Base-by-base conservation (phyloP, 1,140 invertebrate genomes). In the Drosophila kepulauana region DNA sequence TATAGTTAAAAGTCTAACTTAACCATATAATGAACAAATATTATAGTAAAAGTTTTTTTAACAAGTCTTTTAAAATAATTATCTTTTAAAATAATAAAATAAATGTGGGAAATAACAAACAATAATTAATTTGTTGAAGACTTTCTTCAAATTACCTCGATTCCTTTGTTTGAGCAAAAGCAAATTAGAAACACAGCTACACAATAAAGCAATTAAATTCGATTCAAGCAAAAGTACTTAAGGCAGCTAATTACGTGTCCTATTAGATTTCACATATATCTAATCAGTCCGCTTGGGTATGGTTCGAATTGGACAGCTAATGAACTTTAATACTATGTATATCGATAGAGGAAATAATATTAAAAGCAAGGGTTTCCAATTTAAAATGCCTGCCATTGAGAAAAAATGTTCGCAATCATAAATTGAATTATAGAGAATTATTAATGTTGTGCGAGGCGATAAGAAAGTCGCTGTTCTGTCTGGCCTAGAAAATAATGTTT, bases 201-300 rank as follows among this genome's bases (percentile, higher is more conserved):
- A 46, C 38, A 59, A 56, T 66, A 59, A 70, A 58, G 25, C 54
- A 20, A 64, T 75, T 56, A 16, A 58, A 51, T 63, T 57, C 49
- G 59, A 48, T 57, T 66, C 7, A 68, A 74, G 3, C 16, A 33
- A 46, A 67, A 54, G 30, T 64, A 69, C 64, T 69, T 69, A 48
- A 64, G 48, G 4, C 38, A 46, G 30, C 20, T 64, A 52, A 59
- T 52, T 59, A 46, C n/a, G 30, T 48, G 33, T 56, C 41, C 15
- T 48, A 68, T 57, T 57, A 48, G 57, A 10, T 15, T 51, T 43
- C 16, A 3, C 8, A 58, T 25, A 38, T 74, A 78, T 78, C 75
- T 74, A 49, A 79, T 79, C 78, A 54, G 15, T 45, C 5, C 1
- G 45, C 13, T 15, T 43, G 61, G 57, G 52, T 57, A 43, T 58